phyloP scores from a whole-genome alignment of 2,797 vertebrate species.

The Xerus rutilus region DNA sequence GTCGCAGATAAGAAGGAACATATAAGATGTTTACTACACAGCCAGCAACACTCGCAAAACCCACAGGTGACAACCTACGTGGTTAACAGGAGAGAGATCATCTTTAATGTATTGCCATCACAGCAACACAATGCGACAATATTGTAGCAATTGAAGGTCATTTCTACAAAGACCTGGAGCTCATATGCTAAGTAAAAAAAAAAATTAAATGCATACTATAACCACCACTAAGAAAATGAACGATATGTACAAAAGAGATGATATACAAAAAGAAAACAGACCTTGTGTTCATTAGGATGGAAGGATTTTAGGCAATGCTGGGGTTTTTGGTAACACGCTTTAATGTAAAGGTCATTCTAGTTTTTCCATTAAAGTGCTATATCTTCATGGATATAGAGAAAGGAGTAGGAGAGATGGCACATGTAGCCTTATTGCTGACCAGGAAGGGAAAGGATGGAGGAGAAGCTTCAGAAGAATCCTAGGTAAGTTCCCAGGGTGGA shows the following conservation, averaged over 20 bases:
- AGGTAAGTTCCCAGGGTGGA: background rate
- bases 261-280: background rate
- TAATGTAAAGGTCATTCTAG: background rate
- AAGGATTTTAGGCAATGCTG: background rate
- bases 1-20: background rate
- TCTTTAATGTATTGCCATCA: background rate
- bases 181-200: background rate
- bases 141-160: background rate
- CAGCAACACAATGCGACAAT: background rate
- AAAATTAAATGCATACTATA: background rate
- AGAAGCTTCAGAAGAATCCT: background rate
- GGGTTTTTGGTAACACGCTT: background rate
- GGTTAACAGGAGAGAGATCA: background rate
- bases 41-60: background rate
- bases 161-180: background rate
- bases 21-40: fast-evolving
- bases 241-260: background rate
- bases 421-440: background rate
- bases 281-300: background rate
- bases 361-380: background rate
- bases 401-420: background rate
- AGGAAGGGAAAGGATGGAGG: background rate
- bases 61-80: fast-evolving
- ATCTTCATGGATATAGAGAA: background rate
- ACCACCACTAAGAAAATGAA: background rate